Percentiles rank a stretch among this genome's conserved stretches.
Conservation (phyloP, 2,797 vertebrate genomes). For the Melanotaenia trifasciata region DNA sequence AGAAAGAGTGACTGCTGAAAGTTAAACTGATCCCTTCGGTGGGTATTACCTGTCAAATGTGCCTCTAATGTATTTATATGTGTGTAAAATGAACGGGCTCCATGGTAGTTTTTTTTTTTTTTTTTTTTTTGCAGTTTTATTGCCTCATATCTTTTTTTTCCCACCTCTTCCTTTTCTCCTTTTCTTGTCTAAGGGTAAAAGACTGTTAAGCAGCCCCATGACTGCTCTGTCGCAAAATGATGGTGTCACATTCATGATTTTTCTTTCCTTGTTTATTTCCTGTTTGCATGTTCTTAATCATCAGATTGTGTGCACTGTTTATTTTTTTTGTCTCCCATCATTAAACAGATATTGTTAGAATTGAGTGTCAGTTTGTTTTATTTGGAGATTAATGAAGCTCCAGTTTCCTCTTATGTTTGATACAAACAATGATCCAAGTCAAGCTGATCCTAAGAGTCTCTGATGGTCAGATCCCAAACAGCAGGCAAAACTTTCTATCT, state of each 20-base stretch:
- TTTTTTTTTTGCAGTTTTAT: constrained; percentile 31
- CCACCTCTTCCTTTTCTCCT: constrained; percentile 20
- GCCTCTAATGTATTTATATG: constrained; percentile 67
- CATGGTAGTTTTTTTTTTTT: constrained; percentile 4
- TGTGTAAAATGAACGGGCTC: constrained; percentile 55
- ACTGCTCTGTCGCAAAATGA: constrained; percentile 35
- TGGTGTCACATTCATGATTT: constrained; percentile 24
- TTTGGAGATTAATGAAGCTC: neutral
- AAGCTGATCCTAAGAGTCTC: neutral
- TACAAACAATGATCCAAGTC: neutral
- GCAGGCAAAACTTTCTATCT: neutral
- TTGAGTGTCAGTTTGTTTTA: constrained; percentile 13
- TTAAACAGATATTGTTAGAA: constrained; percentile 71
- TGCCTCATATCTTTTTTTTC: constrained; percentile 37
- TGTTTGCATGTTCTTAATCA: constrained; percentile 74
- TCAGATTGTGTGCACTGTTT: constrained; percentile 60
- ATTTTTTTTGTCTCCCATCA: constrained; percentile 50
- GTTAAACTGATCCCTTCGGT: constrained; percentile 26
- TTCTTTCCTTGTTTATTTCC: constrained; percentile 62
- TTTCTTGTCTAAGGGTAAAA: constrained; percentile 46
- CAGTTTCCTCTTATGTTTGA: neutral
- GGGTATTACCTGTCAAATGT: constrained; percentile 68
- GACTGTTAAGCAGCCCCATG: constrained; percentile 39
- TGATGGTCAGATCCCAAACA: neutral
- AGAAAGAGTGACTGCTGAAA: constrained; percentile 18